These are phyloP conservation scores for Drosophila watanabei DNA, from an alignment of 1,140 invertebrate genomes.

Conservation along the genomic window DNA sequence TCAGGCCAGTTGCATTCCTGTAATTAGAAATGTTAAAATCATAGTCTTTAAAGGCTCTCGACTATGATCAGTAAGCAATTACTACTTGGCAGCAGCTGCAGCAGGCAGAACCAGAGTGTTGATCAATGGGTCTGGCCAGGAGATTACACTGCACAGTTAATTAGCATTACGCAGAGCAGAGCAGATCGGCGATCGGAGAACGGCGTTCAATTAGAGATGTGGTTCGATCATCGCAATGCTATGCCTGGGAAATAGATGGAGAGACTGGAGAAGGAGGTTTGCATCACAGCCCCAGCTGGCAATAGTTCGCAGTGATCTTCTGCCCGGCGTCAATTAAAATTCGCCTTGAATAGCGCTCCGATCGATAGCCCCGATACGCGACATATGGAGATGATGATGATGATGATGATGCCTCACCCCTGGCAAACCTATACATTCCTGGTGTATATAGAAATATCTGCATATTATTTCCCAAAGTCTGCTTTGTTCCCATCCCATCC, in stretches of 20 bases:
- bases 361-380: conserved; percentile 40
- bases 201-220: conserved; percentile 16
- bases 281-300: conserved; percentile 27
- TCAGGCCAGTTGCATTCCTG: neutral
- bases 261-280: neutral
- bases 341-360: conserved; percentile 44
- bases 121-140: conserved; percentile 12
- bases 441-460: conserved; percentile 29
- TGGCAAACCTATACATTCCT: neutral
- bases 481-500: conserved; percentile 41
- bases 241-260: conserved; percentile 6
- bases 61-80: conserved; percentile 7
- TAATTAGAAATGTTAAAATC: conserved; percentile 12
- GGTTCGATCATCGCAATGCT: conserved; percentile 10
- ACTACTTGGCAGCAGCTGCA: conserved; percentile 4
- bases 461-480: conserved; percentile 45
- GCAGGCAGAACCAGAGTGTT: conserved; percentile 9
- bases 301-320: conserved; percentile 44
- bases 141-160: conserved; percentile 20
- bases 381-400: conserved; percentile 24
- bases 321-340: conserved; percentile 50
- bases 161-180: conserved; percentile 12
- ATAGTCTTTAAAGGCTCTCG: conserved; percentile 2
- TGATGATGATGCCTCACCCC: neutral
- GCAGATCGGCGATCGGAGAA: conserved; percentile 6